Evolutionary conservation across 2,797 vertebrate genomes (phyloP).

Genomic region (Ctenopoma multispine): DNA sequence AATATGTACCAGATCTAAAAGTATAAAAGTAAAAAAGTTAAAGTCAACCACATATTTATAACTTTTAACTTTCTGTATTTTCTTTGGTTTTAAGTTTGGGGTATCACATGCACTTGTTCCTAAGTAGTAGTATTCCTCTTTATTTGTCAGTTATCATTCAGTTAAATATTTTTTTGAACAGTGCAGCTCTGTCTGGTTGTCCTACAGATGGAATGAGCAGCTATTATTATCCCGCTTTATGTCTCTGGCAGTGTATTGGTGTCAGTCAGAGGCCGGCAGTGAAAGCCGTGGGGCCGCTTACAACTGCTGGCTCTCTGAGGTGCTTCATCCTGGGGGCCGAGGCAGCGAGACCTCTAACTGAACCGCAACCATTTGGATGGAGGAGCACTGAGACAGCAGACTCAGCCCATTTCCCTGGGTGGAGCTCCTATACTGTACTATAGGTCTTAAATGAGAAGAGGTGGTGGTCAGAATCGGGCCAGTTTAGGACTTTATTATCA

Average conservation of each 20-base stretch:
- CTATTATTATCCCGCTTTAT: slow-evolving; percentile 75
- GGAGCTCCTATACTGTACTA: slow-evolving; percentile 59
- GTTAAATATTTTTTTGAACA: slow-evolving; percentile 61
- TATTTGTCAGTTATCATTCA: slow-evolving; percentile 65
- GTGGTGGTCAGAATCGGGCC: slow-evolving; percentile 35
- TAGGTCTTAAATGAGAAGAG: slow-evolving; percentile 57
- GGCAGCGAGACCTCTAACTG: slow-evolving; percentile 75
- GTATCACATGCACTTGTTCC: not conserved
- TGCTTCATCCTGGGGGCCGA: slow-evolving; percentile 72
- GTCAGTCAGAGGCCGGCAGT: slow-evolving; percentile 67
- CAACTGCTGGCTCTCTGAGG: slow-evolving; percentile 70
- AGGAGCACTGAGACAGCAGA: slow-evolving; percentile 76
- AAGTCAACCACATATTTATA: too few relatives aligned
- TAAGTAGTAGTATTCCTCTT: not conserved
- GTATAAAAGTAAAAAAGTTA: too few relatives aligned
- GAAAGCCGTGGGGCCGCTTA: slow-evolving; percentile 62
- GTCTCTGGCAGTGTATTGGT: slow-evolving; percentile 69
- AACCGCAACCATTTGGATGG: slow-evolving; percentile 76
- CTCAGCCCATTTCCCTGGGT: slow-evolving; percentile 62
- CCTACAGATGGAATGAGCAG: slow-evolving; percentile 56
- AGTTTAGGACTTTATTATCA: slow-evolving; percentile 52
- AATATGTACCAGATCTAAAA: too few relatives aligned
- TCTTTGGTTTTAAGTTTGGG: too few relatives aligned
- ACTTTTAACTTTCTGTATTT: too few relatives aligned
- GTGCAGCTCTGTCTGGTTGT: slow-evolving; percentile 42